A percentile compares a stretch with the other conserved stretches of the same genome.
phyloP scores from a whole-genome alignment of 2,888 invertebrate genomes.

The Lordiphosa fenestrarum region DNA sequence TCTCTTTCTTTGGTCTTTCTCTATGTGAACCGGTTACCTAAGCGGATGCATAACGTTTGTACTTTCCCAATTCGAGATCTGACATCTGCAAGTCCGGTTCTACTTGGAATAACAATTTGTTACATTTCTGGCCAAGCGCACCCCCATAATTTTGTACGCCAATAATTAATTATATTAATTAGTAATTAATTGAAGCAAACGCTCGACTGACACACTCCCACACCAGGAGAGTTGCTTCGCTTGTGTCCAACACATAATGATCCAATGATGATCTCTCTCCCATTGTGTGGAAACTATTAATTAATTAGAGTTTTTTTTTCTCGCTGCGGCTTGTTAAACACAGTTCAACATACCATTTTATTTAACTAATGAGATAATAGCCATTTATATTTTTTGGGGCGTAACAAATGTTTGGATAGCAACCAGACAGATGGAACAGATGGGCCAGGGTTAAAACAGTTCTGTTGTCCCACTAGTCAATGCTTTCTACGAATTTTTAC shows the following conservation, averaged over 20 bases:
- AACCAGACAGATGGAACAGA: constrained; percentile 44
- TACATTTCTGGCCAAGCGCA: constrained; percentile 8
- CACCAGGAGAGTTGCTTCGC: constrained; percentile 19
- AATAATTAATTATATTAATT: constrained; percentile 62
- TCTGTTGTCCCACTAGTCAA: too few relatives aligned
- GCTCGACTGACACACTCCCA: constrained; percentile 20
- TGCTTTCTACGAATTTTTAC: too few relatives aligned
- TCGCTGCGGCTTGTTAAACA: constrained; percentile 57
- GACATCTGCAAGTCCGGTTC: constrained; percentile 57
- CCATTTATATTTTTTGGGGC: constrained; percentile 49
- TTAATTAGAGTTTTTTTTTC: constrained; percentile 55
- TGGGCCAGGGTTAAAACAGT: too few relatives aligned
- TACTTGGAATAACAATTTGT: constrained; percentile 39
- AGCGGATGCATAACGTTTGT: constrained; percentile 52
- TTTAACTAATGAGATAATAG: constrained; percentile 58
- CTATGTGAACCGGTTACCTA: constrained; percentile 55
- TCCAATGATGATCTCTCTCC: constrained; percentile 34
- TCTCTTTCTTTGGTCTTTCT: constrained; percentile 26
- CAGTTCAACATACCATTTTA: constrained; percentile 37
- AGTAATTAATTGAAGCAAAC: constrained; percentile 45
- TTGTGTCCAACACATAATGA: constrained; percentile 21
- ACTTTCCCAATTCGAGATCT: constrained; percentile 57
- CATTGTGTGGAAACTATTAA: constrained; percentile 44
- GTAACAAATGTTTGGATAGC: constrained; percentile 35
- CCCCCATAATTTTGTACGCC: constrained; percentile 31